Evolutionary conservation across 2,113 vertebrate genomes (phyloP).

Genomic region (Delphinapterus leucas): DNA sequence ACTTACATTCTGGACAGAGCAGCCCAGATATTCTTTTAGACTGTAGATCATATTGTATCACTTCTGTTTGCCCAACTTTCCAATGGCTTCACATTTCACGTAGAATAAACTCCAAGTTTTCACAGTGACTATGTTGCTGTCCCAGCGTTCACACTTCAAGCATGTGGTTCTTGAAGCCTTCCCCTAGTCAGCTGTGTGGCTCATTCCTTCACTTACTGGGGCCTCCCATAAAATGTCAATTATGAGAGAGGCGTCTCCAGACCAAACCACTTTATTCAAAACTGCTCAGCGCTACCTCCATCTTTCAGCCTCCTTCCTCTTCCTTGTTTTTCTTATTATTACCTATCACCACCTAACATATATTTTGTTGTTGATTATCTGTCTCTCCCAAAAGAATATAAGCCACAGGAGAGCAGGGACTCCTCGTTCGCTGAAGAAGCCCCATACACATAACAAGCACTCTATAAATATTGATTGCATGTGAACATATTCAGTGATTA

Average conservation of each 20-base stretch:
- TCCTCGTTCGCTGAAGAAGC: too few species aligned
- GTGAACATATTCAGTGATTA: background rate
- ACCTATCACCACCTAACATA: background rate
- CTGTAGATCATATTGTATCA: background rate
- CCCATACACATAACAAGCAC: background rate
- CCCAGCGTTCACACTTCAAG: background rate
- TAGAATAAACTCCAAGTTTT: background rate
- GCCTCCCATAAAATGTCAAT: background rate
- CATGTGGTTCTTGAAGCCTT: background rate
- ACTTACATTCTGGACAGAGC: background rate
- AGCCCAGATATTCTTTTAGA: background rate
- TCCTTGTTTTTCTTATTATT: background rate
- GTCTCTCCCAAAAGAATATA: background rate
- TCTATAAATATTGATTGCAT: background rate
- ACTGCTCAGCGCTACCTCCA: background rate
- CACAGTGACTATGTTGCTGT: background rate
- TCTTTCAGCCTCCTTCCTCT: background rate
- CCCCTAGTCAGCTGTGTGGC: background rate
- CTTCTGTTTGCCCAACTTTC: background rate
- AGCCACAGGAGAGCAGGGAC: background rate
- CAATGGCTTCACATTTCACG: background rate
- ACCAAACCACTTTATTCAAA: background rate
- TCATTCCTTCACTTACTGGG: background rate
- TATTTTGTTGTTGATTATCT: background rate
- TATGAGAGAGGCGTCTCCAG: background rate